Percentiles rank a stretch among this genome's conserved stretches.
Conservation (phyloP, 2,888 invertebrate genomes). For the Conomelus anceps region DNA sequence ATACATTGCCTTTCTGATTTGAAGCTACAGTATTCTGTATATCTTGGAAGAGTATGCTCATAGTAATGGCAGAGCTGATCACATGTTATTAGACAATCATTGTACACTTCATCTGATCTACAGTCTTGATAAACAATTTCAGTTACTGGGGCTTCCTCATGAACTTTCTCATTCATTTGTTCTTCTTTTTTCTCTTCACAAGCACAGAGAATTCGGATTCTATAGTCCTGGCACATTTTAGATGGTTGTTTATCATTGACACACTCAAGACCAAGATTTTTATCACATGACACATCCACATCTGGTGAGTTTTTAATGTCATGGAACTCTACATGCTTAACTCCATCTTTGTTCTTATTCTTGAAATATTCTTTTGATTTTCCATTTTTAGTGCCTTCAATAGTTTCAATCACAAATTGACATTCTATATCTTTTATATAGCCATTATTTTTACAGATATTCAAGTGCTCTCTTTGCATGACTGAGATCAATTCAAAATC, state of each 20-base stretch:
- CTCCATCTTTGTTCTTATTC: background rate
- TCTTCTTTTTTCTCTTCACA: constrained; percentile 42
- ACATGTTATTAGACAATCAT: constrained; percentile 66
- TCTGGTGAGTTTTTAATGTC: constrained; percentile 9
- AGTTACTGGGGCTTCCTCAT: constrained; percentile 7
- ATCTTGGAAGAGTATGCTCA: constrained; percentile 40
- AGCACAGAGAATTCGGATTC: constrained; percentile 67
- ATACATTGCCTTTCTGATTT: constrained; percentile 40
- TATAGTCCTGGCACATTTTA: constrained; percentile 67
- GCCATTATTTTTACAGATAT: constrained; percentile 11
- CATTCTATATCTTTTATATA: constrained; percentile 22
- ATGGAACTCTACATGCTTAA: background rate
- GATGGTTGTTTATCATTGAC: constrained; percentile 14
- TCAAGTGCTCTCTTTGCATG: constrained; percentile 9
- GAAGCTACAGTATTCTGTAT: constrained; percentile 37
- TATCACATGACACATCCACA: constrained; percentile 17
- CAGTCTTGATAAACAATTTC: constrained; percentile 22
- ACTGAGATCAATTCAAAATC: constrained; percentile 22
- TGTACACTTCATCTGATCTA: constrained; percentile 49
- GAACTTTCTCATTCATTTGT: background rate
- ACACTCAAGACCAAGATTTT: constrained; percentile 12
- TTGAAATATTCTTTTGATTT: background rate
- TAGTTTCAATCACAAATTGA: background rate
- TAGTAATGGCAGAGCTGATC: constrained; percentile 63
- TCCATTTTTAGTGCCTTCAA: background rate